Evolutionary conservation across 2,888 invertebrate species (phyloP), one percentile per base, ranked within the genome.

Genomic region (Nomada goodeniana): DNA sequence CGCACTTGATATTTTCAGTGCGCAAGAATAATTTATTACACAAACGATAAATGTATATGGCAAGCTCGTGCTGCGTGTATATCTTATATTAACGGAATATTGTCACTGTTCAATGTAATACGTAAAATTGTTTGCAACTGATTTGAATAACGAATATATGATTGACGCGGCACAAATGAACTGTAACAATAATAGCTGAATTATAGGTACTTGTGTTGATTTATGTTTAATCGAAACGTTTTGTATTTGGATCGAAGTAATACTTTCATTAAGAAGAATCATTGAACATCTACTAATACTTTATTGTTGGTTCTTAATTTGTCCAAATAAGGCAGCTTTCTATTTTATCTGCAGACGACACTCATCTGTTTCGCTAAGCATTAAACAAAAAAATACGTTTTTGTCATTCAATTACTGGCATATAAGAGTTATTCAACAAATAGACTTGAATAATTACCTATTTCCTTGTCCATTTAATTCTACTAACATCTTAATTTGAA

Each of bases 291-390:
- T 18, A 1, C 57, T 63, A 23, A 1, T 26, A 26, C 50, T 26
- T 73, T 64, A 26, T 65, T 44, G n/a, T 20, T 15, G 23, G 11
- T 61, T 10, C 18, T 13, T 47, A 20, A 29, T 29, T 20, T 63
- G 15, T 26, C 7, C 50, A 5, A 29, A 42, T 52, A 42, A 64
- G 50, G 57, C 4, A 23, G 20, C 26, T 74, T 52, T 23, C 76
- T 76, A 76, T 75, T 50, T 74, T 74, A 74, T 59, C 76, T 50
- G 13, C 76, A 64, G 74, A 50, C n/a, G 76, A 29, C 63, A 73
- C 73, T 76, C 20, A 15, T 15, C 36, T 0, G 36, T 7, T 7
- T 36, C 36, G 36, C 36, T 36, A 36, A 36, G 36, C 36, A 36
- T 36, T 36, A 36, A 36, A 36, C 36, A 7, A 36, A 7, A 36